Evolutionary conservation across 1,140 invertebrate species (phyloP).

Genomic region (Odontomachus brunneus): DNA sequence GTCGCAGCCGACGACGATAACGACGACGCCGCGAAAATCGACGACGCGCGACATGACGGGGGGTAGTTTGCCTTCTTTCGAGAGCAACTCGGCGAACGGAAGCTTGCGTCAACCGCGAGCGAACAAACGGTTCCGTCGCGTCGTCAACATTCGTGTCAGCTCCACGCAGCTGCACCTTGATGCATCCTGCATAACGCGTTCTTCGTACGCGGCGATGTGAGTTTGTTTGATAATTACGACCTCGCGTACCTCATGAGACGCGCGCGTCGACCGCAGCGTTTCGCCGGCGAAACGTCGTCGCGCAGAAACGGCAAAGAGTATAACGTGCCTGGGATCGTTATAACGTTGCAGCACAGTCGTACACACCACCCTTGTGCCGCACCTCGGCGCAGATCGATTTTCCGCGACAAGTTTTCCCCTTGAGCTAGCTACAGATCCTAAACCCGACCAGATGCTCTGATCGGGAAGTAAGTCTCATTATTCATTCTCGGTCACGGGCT

Average conservation of each 20-base stretch:
- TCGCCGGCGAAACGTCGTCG: background rate
- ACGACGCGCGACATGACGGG: background rate
- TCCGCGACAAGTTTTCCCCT: no score
- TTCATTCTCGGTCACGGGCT: no score
- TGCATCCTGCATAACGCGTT: background rate
- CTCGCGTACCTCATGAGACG: background rate
- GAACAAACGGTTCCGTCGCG: background rate
- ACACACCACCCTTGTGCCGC: no score
- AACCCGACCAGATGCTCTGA: no score
- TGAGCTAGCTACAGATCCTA: no score
- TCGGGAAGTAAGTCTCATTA: no score
- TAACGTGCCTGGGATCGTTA: background rate
- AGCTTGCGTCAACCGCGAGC: constrained; percentile 1
- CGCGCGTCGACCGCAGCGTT: background rate
- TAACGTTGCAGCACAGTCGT: no score
- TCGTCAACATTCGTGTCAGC: constrained; percentile 13
- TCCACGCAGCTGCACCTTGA: background rate
- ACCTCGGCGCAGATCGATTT: no score
- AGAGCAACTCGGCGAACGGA: background rate
- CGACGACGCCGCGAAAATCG: constrained; percentile 6
- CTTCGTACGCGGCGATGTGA: background rate
- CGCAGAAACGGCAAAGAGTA: constrained; percentile 18
- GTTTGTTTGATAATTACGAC: constrained; percentile 23
- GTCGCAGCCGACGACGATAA: no score
- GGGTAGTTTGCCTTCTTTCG: background rate